Evolutionary conservation across 92 coral and sea anemone species (phyloP).

Genomic region (Ricordea florida): DNA sequence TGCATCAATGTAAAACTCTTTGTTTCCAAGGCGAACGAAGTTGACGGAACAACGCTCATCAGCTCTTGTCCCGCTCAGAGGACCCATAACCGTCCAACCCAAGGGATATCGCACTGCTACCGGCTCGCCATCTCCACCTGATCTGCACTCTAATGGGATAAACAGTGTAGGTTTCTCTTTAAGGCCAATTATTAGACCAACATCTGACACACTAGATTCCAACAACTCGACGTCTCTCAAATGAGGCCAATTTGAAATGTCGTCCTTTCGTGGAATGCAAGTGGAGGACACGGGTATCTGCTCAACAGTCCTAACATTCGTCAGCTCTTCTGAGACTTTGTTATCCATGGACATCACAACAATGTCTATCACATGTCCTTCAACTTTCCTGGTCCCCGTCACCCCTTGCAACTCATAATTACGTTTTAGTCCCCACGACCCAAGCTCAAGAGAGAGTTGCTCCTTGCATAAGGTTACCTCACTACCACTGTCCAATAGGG

Average conservation of each 20-base stretch:
- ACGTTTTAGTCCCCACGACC: no score
- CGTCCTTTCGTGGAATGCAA: conserved; percentile 27
- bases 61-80: conserved; percentile 19
- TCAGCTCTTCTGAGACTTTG: no score
- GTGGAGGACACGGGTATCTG: no score
- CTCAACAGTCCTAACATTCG: no score
- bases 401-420: no score
- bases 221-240: neutral
- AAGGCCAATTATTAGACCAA: conserved; percentile 39
- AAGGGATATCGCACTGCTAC: conserved; percentile 38
- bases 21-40: conserved; percentile 17
- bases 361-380: no score
- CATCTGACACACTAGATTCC: neutral
- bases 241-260: conserved; percentile 33
- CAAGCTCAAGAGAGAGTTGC: no score
- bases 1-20: conserved; percentile 1
- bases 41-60: conserved; percentile 21
- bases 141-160: conserved; percentile 17
- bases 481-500: conserved; percentile 49
- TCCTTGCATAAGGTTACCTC: conserved; percentile 55
- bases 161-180: conserved; percentile 42
- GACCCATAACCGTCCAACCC: conserved; percentile 65
- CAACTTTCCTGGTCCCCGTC: no score
- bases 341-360: no score
- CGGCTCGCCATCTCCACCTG: conserved; percentile 19